Percentiles rank a stretch among this genome's conserved stretches.
Evolutionary conservation across 2,888 invertebrate species (phyloP).

Genomic region (Argyresthia albistria): DNA sequence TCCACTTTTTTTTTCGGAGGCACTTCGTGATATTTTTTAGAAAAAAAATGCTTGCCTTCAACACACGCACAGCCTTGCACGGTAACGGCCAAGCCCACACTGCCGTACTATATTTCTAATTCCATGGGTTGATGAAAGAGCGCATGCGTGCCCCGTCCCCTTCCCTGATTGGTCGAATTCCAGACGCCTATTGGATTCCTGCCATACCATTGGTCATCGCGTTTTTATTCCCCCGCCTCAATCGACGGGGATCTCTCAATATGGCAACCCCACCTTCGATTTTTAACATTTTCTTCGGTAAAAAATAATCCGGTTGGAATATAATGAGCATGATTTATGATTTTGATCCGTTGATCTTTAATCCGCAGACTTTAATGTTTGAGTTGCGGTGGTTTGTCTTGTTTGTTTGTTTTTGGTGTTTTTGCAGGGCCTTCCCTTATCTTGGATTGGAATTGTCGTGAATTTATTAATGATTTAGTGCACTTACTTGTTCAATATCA

Average conservation of each 20-base stretch:
- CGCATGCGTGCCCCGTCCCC: conserved; percentile 53
- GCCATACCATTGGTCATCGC: conserved; percentile 33
- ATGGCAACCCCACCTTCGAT: conserved; percentile 69
- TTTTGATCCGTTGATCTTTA: conserved; percentile 53
- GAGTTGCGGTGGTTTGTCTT: conserved; percentile 36
- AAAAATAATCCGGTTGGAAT: conserved; percentile 69
- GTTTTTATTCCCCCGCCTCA: conserved; percentile 56
- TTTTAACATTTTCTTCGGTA: conserved; percentile 65
- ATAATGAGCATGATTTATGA: conserved; percentile 73
- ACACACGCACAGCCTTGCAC: conserved; percentile 37
- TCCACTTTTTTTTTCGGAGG: conserved; percentile 33
- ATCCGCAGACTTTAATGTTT: conserved; percentile 16
- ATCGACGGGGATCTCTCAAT: conserved; percentile 56
- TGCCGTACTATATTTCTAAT: conserved; percentile 65
- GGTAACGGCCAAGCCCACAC: conserved; percentile 62
- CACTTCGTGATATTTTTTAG: conserved; percentile 52
- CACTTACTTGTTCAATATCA: background rate
- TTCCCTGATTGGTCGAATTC: conserved; percentile 35
- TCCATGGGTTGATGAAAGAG: conserved; percentile 63
- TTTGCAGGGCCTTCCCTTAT: background rate
- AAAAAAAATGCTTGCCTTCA: conserved; percentile 29
- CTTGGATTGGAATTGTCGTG: too few relatives aligned
- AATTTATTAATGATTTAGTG: too few relatives aligned
- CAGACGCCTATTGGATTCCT: conserved; percentile 52
- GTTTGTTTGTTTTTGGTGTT: conserved; percentile 23